Evolutionary conservation across 2,113 vertebrate species (phyloP).

Genomic region (Hydrolagus affinis): DNA sequence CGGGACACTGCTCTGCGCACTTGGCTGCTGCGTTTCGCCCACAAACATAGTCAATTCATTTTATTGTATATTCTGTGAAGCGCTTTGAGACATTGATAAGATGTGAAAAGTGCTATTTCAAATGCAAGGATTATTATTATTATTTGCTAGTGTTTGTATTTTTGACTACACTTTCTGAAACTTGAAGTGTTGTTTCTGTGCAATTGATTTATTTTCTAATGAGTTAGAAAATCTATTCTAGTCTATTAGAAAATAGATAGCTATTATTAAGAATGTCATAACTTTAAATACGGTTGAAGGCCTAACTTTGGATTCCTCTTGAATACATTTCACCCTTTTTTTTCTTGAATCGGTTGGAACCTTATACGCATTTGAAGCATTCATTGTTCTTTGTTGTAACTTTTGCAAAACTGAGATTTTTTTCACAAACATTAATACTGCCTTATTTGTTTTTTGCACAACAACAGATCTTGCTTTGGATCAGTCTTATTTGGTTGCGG

Average conservation of each 20-base stretch:
- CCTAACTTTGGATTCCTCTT: background rate
- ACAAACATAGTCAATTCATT: too few species aligned
- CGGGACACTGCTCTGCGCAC: too few species aligned
- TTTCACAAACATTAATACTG: too few species aligned
- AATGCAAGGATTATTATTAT: too few species aligned
- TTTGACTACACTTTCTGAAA: background rate
- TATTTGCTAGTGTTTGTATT: background rate
- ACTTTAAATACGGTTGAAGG: background rate
- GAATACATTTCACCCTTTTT: conserved; percentile 22
- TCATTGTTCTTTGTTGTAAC: background rate
- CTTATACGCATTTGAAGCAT: background rate
- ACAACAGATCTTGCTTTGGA: conserved; percentile 71
- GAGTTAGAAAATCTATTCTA: too few species aligned
- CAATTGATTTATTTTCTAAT: background rate
- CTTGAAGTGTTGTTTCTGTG: background rate
- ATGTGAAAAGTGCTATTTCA: too few species aligned
- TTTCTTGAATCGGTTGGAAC: background rate
- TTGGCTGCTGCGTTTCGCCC: too few species aligned
- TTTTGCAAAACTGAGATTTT: background rate
- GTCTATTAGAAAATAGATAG: too few species aligned
- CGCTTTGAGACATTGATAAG: too few species aligned
- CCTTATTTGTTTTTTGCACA: conserved; percentile 1
- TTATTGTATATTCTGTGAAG: too few species aligned
- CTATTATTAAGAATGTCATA: background rate
- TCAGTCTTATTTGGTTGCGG: conserved; percentile 84